phyloP scores from a whole-genome alignment of 2,888 invertebrate genomes.

The Nudaria mundana region DNA sequence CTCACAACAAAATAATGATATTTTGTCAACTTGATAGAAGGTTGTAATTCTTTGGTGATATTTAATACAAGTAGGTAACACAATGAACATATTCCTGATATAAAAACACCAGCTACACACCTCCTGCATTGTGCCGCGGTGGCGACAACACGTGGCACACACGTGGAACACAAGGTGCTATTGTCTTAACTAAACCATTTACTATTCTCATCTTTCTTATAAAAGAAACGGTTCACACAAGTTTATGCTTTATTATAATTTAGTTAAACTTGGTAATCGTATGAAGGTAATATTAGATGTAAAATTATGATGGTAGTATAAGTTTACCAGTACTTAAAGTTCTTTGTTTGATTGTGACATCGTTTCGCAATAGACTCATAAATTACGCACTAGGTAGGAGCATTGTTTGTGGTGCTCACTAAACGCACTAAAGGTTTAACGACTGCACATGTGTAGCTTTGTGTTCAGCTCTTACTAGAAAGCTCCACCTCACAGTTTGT shows the following conservation, averaged over 20 bases:
- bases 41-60: too few relatives aligned
- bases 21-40: too few relatives aligned
- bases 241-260: constrained; percentile 9
- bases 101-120: constrained; percentile 32
- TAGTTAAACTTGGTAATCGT: not conserved
- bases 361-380: constrained; percentile 9
- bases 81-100: constrained; percentile 8
- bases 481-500: not conserved
- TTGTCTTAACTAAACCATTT: constrained; percentile 42
- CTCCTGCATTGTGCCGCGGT: constrained; percentile 28
- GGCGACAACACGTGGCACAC: constrained; percentile 49
- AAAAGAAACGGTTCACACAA: constrained; percentile 1
- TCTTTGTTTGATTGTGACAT: constrained; percentile 22
- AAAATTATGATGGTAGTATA: constrained; percentile 41
- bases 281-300: constrained; percentile 2
- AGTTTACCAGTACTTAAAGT: constrained; percentile 39
- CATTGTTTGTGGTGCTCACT: constrained; percentile 8
- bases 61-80: not conserved
- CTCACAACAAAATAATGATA: too few relatives aligned
- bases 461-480: not conserved
- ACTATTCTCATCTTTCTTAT: constrained; percentile 11
- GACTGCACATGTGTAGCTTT: constrained; percentile 6
- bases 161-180: constrained; percentile 54
- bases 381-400: constrained; percentile 8
- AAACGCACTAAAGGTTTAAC: constrained; percentile 4